These are phyloP conservation scores for Hydra vulgaris DNA, from an alignment of 30 jellyfish, hydroid and myxozoan genomes.

Conservation along the genomic window DNA sequence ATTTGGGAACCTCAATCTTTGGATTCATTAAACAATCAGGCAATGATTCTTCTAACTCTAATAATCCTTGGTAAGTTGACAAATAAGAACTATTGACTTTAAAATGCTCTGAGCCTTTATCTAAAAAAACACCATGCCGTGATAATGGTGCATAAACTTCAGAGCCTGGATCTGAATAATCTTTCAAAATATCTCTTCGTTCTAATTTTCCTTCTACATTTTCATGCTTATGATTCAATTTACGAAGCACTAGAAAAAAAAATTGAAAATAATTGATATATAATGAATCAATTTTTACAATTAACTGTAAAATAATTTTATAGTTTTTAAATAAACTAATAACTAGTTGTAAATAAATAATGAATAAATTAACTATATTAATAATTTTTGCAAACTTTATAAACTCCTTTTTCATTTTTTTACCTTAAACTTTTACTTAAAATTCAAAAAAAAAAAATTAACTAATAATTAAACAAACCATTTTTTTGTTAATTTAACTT, in stretches of 20 bases:
- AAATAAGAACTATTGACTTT: slow-evolving; percentile 73
- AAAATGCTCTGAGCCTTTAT: slow-evolving; percentile 74
- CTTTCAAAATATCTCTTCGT: slow-evolving; percentile 68
- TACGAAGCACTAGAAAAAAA: slow-evolving; percentile 57
- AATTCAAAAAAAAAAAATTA: too few relatives aligned
- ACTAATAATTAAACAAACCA: too few relatives aligned
- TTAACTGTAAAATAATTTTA: neutral
- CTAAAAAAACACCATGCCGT: slow-evolving; percentile 90
- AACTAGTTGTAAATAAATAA: too few relatives aligned
- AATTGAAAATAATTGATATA: neutral
- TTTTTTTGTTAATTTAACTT: too few relatives aligned
- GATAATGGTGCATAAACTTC: slow-evolving; percentile 93
- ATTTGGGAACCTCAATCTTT: slow-evolving; percentile 76
- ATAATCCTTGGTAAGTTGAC: slow-evolving; percentile 84
- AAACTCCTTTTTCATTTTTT: too few relatives aligned
- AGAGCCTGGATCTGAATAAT: slow-evolving; percentile 78
- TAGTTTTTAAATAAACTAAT: too few relatives aligned
- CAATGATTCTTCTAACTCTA: slow-evolving; percentile 78
- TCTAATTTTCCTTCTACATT: slow-evolving; percentile 74
- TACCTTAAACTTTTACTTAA: too few relatives aligned
- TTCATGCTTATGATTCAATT: slow-evolving; percentile 55
- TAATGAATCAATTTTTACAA: neutral
- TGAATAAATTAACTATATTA: too few relatives aligned
- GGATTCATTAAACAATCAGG: slow-evolving; percentile 89
- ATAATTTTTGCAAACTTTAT: too few relatives aligned